phyloP scores from a whole-genome alignment of 2,113 vertebrate species.

The Eublepharis macularius region DNA sequence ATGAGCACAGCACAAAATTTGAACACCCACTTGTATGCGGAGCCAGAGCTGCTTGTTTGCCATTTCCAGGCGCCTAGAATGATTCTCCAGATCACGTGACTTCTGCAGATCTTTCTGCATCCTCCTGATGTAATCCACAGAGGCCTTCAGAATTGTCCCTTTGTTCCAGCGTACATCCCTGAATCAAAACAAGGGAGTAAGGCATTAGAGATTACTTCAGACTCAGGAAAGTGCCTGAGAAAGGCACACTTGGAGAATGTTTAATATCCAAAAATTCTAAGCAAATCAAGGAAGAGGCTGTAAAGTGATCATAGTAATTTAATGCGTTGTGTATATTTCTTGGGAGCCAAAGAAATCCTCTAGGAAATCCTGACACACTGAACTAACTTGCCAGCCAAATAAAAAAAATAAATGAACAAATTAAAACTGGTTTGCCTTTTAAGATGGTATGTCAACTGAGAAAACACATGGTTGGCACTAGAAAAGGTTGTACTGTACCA shows the following conservation, averaged over 20 bases:
- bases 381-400: background rate
- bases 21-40: conserved; percentile 86
- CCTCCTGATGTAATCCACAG: conserved; percentile 96
- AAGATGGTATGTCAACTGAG: background rate
- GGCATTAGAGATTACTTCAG: background rate
- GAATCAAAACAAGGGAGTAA: background rate
- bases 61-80: conserved; percentile 93
- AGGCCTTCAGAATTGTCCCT: conserved; percentile 95
- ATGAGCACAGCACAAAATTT: background rate
- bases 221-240: background rate
- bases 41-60: conserved; percentile 94
- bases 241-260: background rate
- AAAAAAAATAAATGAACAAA: too few relatives aligned
- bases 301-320: background rate
- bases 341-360: background rate
- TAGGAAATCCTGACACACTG: background rate
- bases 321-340: background rate
- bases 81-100: conserved; percentile 92
- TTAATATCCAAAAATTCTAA: background rate
- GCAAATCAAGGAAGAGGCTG: background rate
- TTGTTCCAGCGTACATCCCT: conserved; percentile 99
- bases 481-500: background rate
- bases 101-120: conserved; percentile 97
- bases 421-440: background rate
- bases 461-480: background rate